Evolutionary conservation across 2,797 vertebrate species (phyloP).

Genomic region (Sebastes umbrosus): DNA sequence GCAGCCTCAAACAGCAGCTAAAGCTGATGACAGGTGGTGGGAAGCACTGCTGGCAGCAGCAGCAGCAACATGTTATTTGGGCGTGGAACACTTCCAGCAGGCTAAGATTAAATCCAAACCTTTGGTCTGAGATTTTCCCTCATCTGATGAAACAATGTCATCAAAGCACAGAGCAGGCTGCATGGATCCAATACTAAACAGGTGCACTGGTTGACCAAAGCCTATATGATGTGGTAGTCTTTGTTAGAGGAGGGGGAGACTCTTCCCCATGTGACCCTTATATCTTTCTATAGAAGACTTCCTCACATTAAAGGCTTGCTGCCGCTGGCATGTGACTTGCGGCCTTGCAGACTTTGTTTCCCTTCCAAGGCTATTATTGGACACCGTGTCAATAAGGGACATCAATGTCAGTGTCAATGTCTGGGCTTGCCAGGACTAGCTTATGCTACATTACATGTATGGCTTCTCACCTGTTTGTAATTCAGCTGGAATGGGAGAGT

Average conservation of each 20-base stretch:
- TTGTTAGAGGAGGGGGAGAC: conserved; percentile 6
- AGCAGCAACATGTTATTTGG: conserved; percentile 63
- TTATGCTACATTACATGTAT: not conserved
- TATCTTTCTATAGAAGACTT: conserved; percentile 58
- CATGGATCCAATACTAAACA: conserved; percentile 31
- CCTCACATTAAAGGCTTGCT: conserved; percentile 53
- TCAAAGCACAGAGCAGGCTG: conserved; percentile 35
- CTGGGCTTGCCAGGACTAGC: conserved; percentile 65
- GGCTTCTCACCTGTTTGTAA: not conserved
- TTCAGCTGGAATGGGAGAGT: not conserved
- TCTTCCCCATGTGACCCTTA: conserved; percentile 25
- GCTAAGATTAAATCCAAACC: conserved; percentile 64
- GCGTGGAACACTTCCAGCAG: conserved; percentile 57
- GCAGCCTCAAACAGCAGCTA: conserved; percentile 59
- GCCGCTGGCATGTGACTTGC: conserved; percentile 53
- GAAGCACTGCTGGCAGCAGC: conserved; percentile 59
- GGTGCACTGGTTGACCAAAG: conserved; percentile 35
- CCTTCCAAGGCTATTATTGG: conserved; percentile 69
- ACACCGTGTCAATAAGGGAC: conserved; percentile 41
- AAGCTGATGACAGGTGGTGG: conserved; percentile 70
- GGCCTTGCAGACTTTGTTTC: conserved; percentile 57
- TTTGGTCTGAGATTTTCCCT: conserved; percentile 40
- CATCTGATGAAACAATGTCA: conserved; percentile 58
- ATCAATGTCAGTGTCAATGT: conserved; percentile 50
- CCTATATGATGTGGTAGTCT: conserved; percentile 17